These are phyloP conservation scores for Protophormia terraenovae DNA, from an alignment of 2,888 invertebrate species.

Conservation along the genomic window DNA sequence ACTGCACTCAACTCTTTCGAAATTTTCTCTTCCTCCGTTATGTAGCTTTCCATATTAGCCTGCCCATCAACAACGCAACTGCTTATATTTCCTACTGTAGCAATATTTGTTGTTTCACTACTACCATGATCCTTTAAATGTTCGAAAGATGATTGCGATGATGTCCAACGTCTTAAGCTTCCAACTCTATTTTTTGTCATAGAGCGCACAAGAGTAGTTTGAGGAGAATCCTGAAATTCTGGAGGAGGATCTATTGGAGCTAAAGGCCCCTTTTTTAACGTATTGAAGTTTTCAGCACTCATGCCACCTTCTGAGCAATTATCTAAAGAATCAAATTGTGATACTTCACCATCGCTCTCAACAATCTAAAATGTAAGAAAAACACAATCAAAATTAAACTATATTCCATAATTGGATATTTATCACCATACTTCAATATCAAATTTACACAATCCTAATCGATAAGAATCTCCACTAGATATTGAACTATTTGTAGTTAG, in stretches of 20 bases:
- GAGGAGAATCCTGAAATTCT: slow-evolving; percentile 87
- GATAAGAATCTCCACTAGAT: slow-evolving; percentile 81
- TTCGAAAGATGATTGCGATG: slow-evolving; percentile 79
- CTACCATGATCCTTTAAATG: slow-evolving; percentile 74
- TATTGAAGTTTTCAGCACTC: slow-evolving; percentile 91
- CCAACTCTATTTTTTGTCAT: slow-evolving; percentile 77
- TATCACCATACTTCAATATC: slow-evolving; percentile 78
- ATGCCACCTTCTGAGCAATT: slow-evolving; percentile 88
- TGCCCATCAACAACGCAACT: slow-evolving; percentile 26
- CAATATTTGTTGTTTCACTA: slow-evolving; percentile 52
- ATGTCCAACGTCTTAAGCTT: slow-evolving; percentile 77
- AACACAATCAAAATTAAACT: not conserved
- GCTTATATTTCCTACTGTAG: slow-evolving; percentile 49
- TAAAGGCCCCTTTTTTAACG: slow-evolving; percentile 89
- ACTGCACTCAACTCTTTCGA: slow-evolving; percentile 77
- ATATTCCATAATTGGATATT: too few species aligned
- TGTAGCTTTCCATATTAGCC: slow-evolving; percentile 48
- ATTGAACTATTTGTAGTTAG: slow-evolving; percentile 81
- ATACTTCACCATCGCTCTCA: slow-evolving; percentile 92
- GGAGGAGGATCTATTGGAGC: slow-evolving; percentile 91
- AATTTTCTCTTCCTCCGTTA: slow-evolving; percentile 68
- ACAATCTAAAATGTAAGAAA: slow-evolving; percentile 83
- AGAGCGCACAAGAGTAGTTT: slow-evolving; percentile 79
- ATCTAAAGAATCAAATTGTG: slow-evolving; percentile 90
- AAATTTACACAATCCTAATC: slow-evolving; percentile 80